Percentiles rank a stretch among this genome's conserved stretches.
These are phyloP conservation scores for Atta cephalotes DNA, from an alignment of 1,140 invertebrate genomes.

Conservation along the genomic window DNA sequence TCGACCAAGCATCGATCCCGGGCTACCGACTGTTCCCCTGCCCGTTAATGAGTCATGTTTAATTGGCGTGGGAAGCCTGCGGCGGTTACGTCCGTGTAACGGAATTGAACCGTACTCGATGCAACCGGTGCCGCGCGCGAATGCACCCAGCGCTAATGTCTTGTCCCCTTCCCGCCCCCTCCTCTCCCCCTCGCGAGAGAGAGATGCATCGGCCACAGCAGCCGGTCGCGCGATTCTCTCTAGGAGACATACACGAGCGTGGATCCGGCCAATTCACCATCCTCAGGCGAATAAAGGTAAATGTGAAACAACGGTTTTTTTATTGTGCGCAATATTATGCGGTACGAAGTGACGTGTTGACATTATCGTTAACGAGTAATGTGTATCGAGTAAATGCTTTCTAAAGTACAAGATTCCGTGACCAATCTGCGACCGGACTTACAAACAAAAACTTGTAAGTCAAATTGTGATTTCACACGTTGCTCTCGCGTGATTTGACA, in stretches of 20 bases:
- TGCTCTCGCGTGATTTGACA: conserved; percentile 75
- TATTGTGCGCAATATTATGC: not conserved
- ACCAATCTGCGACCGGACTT: conserved; percentile 22
- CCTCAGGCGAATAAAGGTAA: not conserved
- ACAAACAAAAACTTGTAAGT: conserved; percentile 66
- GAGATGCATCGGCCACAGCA: conserved; percentile 27
- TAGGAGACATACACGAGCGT: conserved; percentile 5
- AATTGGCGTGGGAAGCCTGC: conserved; percentile 86
- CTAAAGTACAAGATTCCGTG: conserved; percentile 33
- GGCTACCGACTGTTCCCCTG: conserved; percentile 76
- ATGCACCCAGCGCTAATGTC: conserved; percentile 51
- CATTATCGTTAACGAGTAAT: conserved; percentile 36
- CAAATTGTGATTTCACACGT: conserved; percentile 77
- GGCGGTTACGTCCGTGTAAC: conserved; percentile 82
- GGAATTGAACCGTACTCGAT: conserved; percentile 81
- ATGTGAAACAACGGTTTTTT: not conserved
- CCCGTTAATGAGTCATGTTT: conserved; percentile 87
- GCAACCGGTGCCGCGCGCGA: conserved; percentile 49
- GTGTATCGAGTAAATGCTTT: not conserved
- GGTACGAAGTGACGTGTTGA: not conserved
- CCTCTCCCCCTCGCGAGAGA: not conserved
- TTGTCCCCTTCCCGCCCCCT: not conserved
- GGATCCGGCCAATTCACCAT: not conserved
- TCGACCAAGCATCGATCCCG: conserved; percentile 81
- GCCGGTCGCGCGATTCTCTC: conserved; percentile 13